Conservation (phyloP, 1,140 invertebrate species). For the Parapsyche elsis region DNA sequence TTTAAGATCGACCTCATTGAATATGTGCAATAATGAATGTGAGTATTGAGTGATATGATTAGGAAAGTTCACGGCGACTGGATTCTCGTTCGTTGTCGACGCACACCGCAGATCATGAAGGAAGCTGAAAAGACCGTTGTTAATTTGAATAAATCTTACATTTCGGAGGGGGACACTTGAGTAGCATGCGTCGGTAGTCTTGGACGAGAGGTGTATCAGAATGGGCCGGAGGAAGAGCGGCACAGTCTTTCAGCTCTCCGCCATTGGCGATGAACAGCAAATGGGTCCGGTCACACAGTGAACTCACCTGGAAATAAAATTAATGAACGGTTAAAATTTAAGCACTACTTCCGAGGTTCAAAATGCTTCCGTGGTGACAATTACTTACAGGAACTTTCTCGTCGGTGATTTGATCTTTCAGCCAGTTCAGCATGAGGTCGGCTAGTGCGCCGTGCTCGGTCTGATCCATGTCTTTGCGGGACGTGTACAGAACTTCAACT, state of each 20-base stretch:
- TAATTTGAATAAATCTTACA: constrained; percentile 34
- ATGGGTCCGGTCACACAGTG: constrained; percentile 72
- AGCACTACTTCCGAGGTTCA: background rate
- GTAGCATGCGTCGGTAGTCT: constrained; percentile 81
- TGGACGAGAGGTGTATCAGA: constrained; percentile 81
- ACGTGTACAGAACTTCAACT: constrained; percentile 75
- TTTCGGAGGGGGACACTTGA: constrained; percentile 65
- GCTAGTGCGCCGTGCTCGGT: constrained; percentile 72
- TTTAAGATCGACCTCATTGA: too few species aligned
- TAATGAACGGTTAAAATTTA: background rate
- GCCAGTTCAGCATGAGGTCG: constrained; percentile 77
- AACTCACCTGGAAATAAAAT: constrained; percentile 54
- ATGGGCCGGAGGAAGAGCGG: constrained; percentile 72
- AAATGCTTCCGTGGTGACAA: background rate
- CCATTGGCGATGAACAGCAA: constrained; percentile 81
- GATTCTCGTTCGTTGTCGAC: background rate
- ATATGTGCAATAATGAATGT: too few species aligned
- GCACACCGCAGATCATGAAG: background rate
- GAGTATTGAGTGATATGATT: too few species aligned
- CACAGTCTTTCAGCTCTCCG: constrained; percentile 83
- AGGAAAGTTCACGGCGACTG: too few species aligned
- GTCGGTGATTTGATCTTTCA: constrained; percentile 69
- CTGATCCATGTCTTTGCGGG: constrained; percentile 72
- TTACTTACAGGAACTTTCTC: constrained; percentile 57
- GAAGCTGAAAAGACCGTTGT: background rate